Base-by-base conservation (phyloP, 2,797 vertebrate genomes). In the Smutsia gigantea region DNA sequence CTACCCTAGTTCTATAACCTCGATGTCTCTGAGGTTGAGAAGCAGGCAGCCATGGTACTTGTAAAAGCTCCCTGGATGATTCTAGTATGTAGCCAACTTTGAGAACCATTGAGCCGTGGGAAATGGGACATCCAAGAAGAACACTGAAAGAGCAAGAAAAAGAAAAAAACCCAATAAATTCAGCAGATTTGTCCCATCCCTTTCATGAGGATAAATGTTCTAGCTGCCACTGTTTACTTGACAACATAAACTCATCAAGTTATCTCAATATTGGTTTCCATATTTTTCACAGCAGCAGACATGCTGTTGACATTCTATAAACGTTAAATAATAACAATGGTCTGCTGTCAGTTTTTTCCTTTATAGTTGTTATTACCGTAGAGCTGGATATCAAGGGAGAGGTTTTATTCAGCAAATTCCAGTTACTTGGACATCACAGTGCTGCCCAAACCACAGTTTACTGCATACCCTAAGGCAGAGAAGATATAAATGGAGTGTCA, bases 241-340 rank as follows among this genome's bases (percentile, higher is more conserved):
- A 96, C 87, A 79, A 69, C 66, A 64, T 51, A 59, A 95, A 91
- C 63, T 69, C 87, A 42, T 61, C 55, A 74, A 86, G 59, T 49
- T 81, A 13, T 71, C 66, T 75, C 53, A 55, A 61, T 59, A 68
- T 9, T 15, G 2, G 11, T 74, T 37, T 92, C 21, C 53, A 92
- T 81, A 63, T 85, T 87, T 90, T 83, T 82, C 90, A 87, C 39
- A 87, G 83, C 42, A 95, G 19, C 71, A 19, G 66, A 42, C 23
- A 84, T 42, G 42, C 87, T 90, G 49, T 61, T 85, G 81, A 92
- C 61, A 21, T 87, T 72, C 75, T 81, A 34, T 59, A 68, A 46
- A 92, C 21, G 39, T 59, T 97, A 93, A 89, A 83, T 87, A 89
- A 63, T 87, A 90, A 90, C 87, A 81, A 66, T 11, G 21, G 37